phyloP scores from a whole-genome alignment of 1,140 invertebrate species.

The Aphis gossypii region DNA sequence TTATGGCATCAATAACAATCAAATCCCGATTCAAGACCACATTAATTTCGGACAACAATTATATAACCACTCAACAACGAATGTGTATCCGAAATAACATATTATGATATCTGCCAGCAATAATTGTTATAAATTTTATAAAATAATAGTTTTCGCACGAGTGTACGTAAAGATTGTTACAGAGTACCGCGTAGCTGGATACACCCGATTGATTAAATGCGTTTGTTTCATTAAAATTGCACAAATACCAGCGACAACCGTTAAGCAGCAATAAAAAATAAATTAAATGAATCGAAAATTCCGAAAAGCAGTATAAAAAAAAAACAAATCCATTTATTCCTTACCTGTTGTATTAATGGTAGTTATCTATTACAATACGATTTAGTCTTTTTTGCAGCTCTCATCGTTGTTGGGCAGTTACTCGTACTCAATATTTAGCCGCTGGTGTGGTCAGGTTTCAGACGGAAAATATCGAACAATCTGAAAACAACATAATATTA shows the following conservation, averaged over 20 bases:
- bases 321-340: not conserved
- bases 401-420: constrained; percentile 28
- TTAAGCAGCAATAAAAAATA: constrained; percentile 8
- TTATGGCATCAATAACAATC: not conserved
- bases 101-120: not conserved
- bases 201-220: constrained; percentile 15
- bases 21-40: not conserved
- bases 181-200: not conserved
- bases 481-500: constrained; percentile 17
- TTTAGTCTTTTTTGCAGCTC: constrained; percentile 44
- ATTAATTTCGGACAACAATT: not conserved
- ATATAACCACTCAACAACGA: not conserved
- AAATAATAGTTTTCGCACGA: constrained; percentile 1
- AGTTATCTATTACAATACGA: constrained; percentile 45
- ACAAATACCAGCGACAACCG: not conserved
- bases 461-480: not conserved
- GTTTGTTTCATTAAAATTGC: not conserved
- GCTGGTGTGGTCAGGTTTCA: not conserved
- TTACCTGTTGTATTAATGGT: constrained; percentile 41
- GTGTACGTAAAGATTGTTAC: not conserved
- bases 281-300: not conserved
- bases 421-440: not conserved
- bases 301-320: not conserved
- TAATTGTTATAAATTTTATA: not conserved
- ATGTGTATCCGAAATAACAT: not conserved